phyloP scores from a whole-genome alignment of 2,888 invertebrate species.

The Thymelicus acteon region DNA sequence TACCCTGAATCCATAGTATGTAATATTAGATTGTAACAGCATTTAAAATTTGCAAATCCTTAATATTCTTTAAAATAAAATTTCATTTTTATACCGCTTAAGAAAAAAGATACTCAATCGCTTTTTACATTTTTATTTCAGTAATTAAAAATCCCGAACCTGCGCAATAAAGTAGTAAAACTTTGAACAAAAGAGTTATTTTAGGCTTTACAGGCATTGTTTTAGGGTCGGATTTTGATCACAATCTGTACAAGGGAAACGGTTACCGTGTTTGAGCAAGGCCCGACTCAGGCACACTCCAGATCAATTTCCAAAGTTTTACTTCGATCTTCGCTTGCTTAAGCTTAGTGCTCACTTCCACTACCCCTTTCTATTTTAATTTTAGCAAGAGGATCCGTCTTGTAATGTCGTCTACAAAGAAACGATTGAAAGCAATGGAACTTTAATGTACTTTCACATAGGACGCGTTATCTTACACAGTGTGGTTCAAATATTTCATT shows the following conservation, averaged over 20 bases:
- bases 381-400: conserved; percentile 8
- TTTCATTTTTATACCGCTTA: not conserved
- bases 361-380: conserved; percentile 24
- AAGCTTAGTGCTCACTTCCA: conserved; percentile 43
- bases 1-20: too few relatives aligned
- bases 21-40: too few relatives aligned
- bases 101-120: conserved; percentile 7
- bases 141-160: conserved; percentile 25
- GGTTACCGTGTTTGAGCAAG: conserved; percentile 39
- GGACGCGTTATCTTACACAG: too few relatives aligned
- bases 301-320: conserved; percentile 75
- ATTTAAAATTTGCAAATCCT: not conserved
- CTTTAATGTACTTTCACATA: too few relatives aligned
- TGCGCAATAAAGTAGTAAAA: conserved; percentile 16
- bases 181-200: not conserved
- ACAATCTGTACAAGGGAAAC: conserved; percentile 20
- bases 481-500: too few relatives aligned
- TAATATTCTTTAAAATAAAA: not conserved
- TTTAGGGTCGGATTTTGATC: conserved; percentile 12
- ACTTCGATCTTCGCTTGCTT: conserved; percentile 63
- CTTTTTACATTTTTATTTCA: conserved; percentile 20
- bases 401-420: not conserved
- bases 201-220: conserved; percentile 10
- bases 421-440: too few relatives aligned
- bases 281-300: conserved; percentile 47